phyloP scores from a whole-genome alignment of 2,888 invertebrate species.

The Nasonia oneida region DNA sequence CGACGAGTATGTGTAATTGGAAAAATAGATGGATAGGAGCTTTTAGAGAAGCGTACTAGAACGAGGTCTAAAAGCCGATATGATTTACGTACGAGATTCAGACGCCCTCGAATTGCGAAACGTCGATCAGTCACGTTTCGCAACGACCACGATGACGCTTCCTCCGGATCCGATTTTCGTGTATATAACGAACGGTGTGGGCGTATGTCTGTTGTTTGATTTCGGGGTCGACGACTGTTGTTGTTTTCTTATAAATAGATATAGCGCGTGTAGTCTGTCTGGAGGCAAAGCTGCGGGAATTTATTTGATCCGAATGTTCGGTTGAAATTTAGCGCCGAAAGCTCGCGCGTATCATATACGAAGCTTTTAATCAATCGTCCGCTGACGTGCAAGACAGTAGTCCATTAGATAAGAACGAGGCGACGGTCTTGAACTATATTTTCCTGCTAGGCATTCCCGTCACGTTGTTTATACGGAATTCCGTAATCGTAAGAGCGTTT shows the following conservation, averaged over 20 bases:
- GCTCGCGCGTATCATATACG: too few species aligned
- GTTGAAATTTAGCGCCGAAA: background rate
- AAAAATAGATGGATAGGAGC: too few species aligned
- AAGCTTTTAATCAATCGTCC: background rate
- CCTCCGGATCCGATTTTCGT: background rate
- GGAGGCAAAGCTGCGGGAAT: too few species aligned
- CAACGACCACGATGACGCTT: background rate
- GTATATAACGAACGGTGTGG: background rate
- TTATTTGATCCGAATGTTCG: background rate
- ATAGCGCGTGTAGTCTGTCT: background rate
- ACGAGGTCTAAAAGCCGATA: background rate
- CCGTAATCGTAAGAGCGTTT: constrained; percentile 5
- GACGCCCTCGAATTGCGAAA: background rate
- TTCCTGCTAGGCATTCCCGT: background rate
- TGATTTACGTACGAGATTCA: background rate
- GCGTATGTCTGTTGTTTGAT: background rate
- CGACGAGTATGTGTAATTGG: too few species aligned
- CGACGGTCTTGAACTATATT: background rate
- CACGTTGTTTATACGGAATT: background rate
- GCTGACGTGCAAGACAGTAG: background rate
- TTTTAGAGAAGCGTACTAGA: too few species aligned
- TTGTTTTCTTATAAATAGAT: background rate
- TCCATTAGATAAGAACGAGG: background rate
- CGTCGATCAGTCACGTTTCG: background rate
- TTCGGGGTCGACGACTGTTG: background rate